Evolutionary conservation across 2,113 vertebrate genomes (phyloP).

Genomic region (Alethe castanea): DNA sequence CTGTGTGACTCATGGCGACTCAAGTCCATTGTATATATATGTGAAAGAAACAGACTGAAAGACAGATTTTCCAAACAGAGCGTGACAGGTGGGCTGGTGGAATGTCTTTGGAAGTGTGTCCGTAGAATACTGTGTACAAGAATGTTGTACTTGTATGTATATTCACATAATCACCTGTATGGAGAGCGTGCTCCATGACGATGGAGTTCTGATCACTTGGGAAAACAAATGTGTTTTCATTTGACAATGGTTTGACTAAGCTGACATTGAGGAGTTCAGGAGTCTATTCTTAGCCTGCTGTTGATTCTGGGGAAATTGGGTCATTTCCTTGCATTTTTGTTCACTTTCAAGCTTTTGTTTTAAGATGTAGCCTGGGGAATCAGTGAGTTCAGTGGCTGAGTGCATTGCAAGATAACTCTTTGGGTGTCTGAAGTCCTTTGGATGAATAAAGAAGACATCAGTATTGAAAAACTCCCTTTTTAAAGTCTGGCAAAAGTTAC

Average conservation of each 20-base stretch:
- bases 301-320: background rate
- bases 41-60: background rate
- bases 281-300: background rate
- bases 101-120: background rate
- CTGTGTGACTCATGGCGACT: background rate
- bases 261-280: background rate
- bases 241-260: background rate
- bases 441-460: background rate
- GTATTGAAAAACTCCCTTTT: background rate
- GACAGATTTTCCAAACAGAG: background rate
- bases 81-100: background rate
- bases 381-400: background rate
- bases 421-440: background rate
- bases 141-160: background rate
- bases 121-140: background rate
- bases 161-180: background rate
- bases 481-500: background rate
- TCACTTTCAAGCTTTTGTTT: background rate
- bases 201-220: background rate
- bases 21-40: background rate
- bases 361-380: background rate
- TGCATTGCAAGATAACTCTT: background rate
- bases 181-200: rapidly evolving
- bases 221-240: background rate
- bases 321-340: background rate